Base-by-base conservation (phyloP, 2,888 invertebrate species). In the Sminthurides aquaticus region DNA sequence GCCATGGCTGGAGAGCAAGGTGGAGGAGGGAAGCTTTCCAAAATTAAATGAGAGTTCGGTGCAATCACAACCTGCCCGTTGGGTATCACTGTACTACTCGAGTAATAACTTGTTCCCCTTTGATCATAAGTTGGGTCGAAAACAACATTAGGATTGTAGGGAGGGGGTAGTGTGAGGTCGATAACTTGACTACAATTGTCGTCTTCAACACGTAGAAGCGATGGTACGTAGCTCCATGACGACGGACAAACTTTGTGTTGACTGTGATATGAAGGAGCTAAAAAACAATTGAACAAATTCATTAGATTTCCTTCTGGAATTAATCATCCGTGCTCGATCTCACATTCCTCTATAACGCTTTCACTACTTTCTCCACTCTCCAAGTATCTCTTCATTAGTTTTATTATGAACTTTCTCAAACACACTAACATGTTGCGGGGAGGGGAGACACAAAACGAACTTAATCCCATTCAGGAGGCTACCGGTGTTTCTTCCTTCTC, bases 171-270 rank as follows among this genome's bases (percentile, higher is more conserved):
- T 69, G 87, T 82, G 78, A 90, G 88, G 77, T 88, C 77, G 11
- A 74, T 86, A 18, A 85, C 84, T 59, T 67, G 66, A 54, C 61
- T 64, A 61, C 58, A 63, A 27, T 68, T 68, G 49, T 68, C 57
- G 49, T 69, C 63, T 18, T 69, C 68, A 15, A 66, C 69, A 55
- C 67, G 64, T 34, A 73, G 68, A 60, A 70, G 68, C 43, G 70
- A 65, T 24, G 70, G 76, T 71, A 78, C 77, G 71, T 91, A 92
- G 77, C 89, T 91, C 92, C 92, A 92, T 74, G 85, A 84, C 52
- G 89, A 84, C 15, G 89, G 87, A 26, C 88, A 81, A 48, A 92
- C 91, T 73, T 86, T 86, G 79, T 92, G 92, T 77, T 89, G 87
- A 3, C 88, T 86, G 70, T 90, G 82, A 79, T 90, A 92, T 1